A percentile compares a stretch with the other conserved stretches of the same genome.
phyloP scores from a whole-genome alignment of 2,888 invertebrate genomes.

The Chouioia cunea region DNA sequence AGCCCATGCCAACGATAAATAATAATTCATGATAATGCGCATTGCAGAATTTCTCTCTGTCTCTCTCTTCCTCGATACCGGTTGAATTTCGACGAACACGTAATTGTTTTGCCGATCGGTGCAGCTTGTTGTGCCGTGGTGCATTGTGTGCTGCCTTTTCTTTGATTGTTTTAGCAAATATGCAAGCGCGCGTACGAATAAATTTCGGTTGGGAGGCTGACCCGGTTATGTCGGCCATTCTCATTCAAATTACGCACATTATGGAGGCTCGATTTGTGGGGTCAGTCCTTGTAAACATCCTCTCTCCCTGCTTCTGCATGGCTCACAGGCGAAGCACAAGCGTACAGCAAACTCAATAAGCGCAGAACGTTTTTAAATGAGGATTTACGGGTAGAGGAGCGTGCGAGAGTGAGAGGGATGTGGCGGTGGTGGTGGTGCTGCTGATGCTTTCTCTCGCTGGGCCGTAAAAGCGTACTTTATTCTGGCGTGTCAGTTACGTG shows the following conservation, averaged over 20 bases:
- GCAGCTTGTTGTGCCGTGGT: background rate
- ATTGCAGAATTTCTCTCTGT: no score
- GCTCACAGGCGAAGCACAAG: background rate
- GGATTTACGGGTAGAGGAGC: conserved; percentile 40
- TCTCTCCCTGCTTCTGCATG: background rate
- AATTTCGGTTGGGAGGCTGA: background rate
- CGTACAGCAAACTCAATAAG: background rate
- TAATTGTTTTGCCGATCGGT: conserved; percentile 17
- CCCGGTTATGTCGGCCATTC: no score
- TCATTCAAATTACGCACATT: no score
- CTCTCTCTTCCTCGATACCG: background rate
- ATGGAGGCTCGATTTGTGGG: no score
- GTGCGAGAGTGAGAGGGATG: background rate
- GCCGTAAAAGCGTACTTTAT: conserved; percentile 49
- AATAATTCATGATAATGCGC: conserved; percentile 39
- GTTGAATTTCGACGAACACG: conserved; percentile 32
- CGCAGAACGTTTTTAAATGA: conserved; percentile 34
- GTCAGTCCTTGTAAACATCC: background rate
- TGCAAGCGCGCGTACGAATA: background rate
- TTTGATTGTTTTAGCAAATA: conserved; percentile 1
- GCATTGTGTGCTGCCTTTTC: background rate
- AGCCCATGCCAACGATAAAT: conserved; percentile 17
- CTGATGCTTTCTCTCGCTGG: no score
- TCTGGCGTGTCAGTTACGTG: conserved; percentile 49
- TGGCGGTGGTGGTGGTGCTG: background rate